Percentiles rank a stretch among this genome's conserved stretches.
phyloP scores from a whole-genome alignment of 2,888 invertebrate species.

The Aphidius colemani region DNA sequence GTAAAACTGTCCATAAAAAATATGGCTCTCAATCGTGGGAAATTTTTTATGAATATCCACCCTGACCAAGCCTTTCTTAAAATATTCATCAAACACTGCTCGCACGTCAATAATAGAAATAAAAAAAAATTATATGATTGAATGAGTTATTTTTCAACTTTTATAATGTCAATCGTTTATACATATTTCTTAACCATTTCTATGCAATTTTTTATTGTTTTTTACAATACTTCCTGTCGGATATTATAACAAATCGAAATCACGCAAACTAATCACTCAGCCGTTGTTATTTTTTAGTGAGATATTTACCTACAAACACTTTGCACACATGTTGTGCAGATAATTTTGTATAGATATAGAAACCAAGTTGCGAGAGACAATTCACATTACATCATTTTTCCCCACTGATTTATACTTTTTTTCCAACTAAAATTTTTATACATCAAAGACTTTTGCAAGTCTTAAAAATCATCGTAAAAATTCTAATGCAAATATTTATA shows the following conservation, averaged over 20 bases:
- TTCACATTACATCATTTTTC: not conserved
- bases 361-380: not conserved
- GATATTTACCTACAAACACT: not conserved
- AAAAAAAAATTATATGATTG: no score
- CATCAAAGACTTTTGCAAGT: no score
- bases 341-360: not conserved
- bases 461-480: no score
- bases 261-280: slow-evolving; percentile 29
- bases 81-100: not conserved
- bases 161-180: slow-evolving; percentile 4
- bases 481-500: no score
- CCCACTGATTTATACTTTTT: no score
- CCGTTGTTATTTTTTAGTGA: slow-evolving; percentile 17
- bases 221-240: slow-evolving; percentile 7
- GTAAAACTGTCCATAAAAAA: slow-evolving; percentile 20
- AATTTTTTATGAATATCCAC: slow-evolving; percentile 8
- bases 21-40: slow-evolving; percentile 35
- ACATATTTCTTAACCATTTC: not conserved
- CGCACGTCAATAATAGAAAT: not conserved
- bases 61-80: slow-evolving; percentile 1
- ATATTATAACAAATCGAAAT: slow-evolving; percentile 16
- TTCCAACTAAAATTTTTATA: no score
- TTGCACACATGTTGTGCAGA: not conserved
- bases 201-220: not conserved
- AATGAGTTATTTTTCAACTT: no score